Evolutionary conservation across 2,888 invertebrate species (phyloP).

Genomic region (Xestia sexstrigata): DNA sequence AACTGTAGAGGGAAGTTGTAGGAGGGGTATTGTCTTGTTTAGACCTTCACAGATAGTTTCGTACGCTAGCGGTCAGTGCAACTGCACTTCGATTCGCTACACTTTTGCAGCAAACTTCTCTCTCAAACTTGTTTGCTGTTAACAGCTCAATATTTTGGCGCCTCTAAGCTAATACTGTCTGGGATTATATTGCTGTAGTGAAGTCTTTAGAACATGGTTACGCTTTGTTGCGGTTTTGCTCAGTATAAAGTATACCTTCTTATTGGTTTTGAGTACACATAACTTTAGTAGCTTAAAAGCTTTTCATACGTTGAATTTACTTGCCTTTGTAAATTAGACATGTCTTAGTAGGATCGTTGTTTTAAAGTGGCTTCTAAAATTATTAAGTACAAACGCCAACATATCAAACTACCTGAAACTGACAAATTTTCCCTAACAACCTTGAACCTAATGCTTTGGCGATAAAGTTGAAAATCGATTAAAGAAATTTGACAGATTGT

Average conservation of each 20-base stretch:
- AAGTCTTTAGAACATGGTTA: constrained; percentile 41
- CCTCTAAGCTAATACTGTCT: constrained; percentile 29
- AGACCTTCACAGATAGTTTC: constrained; percentile 21
- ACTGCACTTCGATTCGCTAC: constrained; percentile 13
- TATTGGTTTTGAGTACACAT: background rate
- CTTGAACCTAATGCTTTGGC: no score
- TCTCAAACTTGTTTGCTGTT: constrained; percentile 33
- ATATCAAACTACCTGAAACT: no score
- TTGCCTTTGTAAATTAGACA: background rate
- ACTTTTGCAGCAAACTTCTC: constrained; percentile 51
- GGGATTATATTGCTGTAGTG: constrained; percentile 37
- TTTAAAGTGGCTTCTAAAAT: background rate
- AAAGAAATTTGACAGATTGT: no score
- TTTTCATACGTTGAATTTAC: constrained; percentile 1
- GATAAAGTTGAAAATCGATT: no score
- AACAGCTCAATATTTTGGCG: constrained; percentile 30
- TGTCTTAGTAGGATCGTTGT: background rate
- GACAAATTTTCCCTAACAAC: no score
- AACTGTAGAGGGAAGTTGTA: background rate
- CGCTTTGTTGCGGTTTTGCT: constrained; percentile 48
- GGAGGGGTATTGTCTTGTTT: constrained; percentile 36
- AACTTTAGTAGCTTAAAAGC: constrained; percentile 2
- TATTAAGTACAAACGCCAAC: background rate
- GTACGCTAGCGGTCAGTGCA: constrained; percentile 29
- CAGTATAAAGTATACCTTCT: constrained; percentile 15